Percentiles rank a stretch among this genome's conserved stretches.
Conservation (phyloP, 2,797 vertebrate species). For the Protonibea diacanthus region DNA sequence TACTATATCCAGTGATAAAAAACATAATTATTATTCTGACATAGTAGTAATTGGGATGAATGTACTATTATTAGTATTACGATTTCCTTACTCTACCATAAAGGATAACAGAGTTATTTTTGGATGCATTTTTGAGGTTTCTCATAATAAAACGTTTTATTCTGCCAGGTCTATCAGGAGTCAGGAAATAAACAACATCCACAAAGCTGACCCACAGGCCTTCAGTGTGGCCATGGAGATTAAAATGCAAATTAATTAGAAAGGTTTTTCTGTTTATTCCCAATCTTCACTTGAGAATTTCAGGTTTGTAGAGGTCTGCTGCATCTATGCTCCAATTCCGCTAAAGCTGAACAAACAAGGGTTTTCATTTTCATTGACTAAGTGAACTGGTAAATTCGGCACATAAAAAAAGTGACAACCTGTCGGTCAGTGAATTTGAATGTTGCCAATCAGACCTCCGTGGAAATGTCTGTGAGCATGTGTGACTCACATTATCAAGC, state of each 20-base stretch:
- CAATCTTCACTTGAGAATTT: slow-evolving; percentile 56
- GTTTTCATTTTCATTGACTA: slow-evolving; percentile 55
- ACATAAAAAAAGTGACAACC: slow-evolving; percentile 53
- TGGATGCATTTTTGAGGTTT: slow-evolving; percentile 1
- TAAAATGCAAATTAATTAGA: slow-evolving; percentile 69
- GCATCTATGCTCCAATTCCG: slow-evolving; percentile 26
- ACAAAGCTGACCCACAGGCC: slow-evolving; percentile 47
- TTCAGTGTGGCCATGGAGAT: slow-evolving; percentile 54
- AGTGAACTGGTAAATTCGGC: slow-evolving; percentile 47
- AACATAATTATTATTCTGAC: background rate
- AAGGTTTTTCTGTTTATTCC: slow-evolving; percentile 35
- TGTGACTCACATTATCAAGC: slow-evolving; percentile 33
- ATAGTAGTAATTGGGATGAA: background rate
- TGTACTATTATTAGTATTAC: background rate
- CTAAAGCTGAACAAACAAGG: slow-evolving; percentile 39
- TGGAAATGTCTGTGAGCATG: slow-evolving; percentile 36
- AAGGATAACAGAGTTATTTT: slow-evolving; percentile 1
- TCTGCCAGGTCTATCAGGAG: slow-evolving; percentile 39
- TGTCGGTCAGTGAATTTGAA: slow-evolving; percentile 44
- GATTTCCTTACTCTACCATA: background rate
- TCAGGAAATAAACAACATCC: slow-evolving; percentile 56
- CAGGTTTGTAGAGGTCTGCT: slow-evolving; percentile 38
- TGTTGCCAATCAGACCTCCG: slow-evolving; percentile 41
- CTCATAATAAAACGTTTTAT: slow-evolving; percentile 31
- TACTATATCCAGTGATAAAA: background rate